Base-by-base conservation (phyloP, 2,113 vertebrate genomes). In the Asarcornis scutulata region DNA sequence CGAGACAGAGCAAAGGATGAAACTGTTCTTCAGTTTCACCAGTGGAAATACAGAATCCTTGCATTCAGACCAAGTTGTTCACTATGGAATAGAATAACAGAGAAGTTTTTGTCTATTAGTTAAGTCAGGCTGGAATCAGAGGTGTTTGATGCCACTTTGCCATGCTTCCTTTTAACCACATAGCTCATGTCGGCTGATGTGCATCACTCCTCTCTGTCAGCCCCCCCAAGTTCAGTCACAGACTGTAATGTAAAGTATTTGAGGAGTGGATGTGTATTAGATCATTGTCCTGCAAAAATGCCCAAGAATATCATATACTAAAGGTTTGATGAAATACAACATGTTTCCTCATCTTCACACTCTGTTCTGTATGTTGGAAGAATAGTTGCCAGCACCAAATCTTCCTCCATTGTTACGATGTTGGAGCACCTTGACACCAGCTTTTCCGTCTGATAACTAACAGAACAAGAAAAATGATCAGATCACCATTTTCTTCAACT, bases 121-220 rank as follows among this genome's bases (percentile, higher is more conserved):
- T 63, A 40, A 58, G n/a, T 25, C 50, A 78, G 42, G 73, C 50
- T 88, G 72, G 58, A 94, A 67, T 26, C 14, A 29, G 23, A 36
- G 31, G 8, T 5, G 4, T 79, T 82, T 71, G 17, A 44, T 55
- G 55, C 50, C 5, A 11, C 48, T 68, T 79, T 1, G 0, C 16
- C 68, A 34, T 38, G 40, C 59, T 82, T 58, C 36, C 87, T 79
- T 91, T 36, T 67, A 88, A 74, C 59, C 26, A 12, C 18, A 36
- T 1, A 59, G 62, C 5, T 26, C 0, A 0, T 10, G 27, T 32
- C 50, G 48, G 4, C 36, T n/a, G 13, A 64, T 31, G 13, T 4
- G 31, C 3, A 5, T 18, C 17, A 20, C 17, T 86, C 64, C 20
- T 59, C 71, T 76, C 44, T 58, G 11, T 46, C 31, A 80, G 11